Conservation (phyloP, 2,888 invertebrate genomes). For the Tanytarsus gracilentus region DNA sequence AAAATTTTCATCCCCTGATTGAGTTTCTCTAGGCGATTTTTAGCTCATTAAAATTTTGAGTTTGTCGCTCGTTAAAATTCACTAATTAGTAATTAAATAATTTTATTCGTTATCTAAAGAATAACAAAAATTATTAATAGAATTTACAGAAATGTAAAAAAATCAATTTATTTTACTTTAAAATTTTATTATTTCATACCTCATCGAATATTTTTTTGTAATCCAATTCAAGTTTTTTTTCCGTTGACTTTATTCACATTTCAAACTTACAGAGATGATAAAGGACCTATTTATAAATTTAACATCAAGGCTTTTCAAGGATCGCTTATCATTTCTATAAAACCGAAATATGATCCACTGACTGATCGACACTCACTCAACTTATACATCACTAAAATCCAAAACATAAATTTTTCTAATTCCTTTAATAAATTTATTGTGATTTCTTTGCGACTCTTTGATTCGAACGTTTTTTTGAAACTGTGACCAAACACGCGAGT, state of each 20-base stretch:
- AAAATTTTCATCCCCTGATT: no score
- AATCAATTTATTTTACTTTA: no score
- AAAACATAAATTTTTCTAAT: neutral
- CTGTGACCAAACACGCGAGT: no score
- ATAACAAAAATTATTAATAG: no score
- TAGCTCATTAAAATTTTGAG: no score
- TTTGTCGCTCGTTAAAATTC: no score
- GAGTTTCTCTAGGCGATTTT: no score
- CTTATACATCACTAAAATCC: neutral
- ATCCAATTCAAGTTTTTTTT: neutral
- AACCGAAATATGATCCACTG: neutral
- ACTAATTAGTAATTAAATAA: no score
- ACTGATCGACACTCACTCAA: neutral
- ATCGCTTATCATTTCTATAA: slow-evolving; percentile 26
- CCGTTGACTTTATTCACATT: neutral
- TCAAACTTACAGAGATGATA: slow-evolving; percentile 19
- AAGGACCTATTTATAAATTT: slow-evolving; percentile 8
- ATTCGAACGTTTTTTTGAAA: no score
- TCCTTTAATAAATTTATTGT: neutral
- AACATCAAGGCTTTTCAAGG: neutral
- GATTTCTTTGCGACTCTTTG: no score
- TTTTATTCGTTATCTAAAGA: no score
- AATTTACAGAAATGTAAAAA: no score
- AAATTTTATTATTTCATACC: neutral
- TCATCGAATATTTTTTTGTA: neutral